A percentile compares a stretch with the other conserved stretches of the same genome.
These are phyloP conservation scores for Knipowitschia caucasica DNA, from an alignment of 2,797 vertebrate species.

Conservation along the genomic window DNA sequence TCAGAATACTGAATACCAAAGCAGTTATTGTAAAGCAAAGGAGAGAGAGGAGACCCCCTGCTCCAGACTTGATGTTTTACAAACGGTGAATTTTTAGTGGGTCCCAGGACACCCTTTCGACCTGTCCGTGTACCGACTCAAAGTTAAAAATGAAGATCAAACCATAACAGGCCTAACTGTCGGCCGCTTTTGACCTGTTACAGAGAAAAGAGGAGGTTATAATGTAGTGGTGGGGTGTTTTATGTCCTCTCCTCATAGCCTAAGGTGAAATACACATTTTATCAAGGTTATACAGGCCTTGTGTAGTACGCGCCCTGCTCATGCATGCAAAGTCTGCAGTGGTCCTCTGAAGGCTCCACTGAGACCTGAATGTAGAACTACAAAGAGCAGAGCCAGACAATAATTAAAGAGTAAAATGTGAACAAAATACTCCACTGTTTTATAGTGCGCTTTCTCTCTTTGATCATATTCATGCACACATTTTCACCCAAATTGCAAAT, in stretches of 20 bases:
- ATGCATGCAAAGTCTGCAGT: constrained; percentile 73
- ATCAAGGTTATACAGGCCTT: constrained; percentile 73
- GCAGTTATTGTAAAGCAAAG: constrained; percentile 28
- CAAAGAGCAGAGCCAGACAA: constrained; percentile 68
- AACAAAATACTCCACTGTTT: neutral
- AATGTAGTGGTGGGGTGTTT: constrained; percentile 58
- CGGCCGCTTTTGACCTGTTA: constrained; percentile 60
- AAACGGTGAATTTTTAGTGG: constrained; percentile 31
- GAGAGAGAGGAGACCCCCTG: constrained; percentile 41
- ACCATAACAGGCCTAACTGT: constrained; percentile 33
- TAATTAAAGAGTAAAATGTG: constrained; percentile 55
- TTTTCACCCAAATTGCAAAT: neutral
- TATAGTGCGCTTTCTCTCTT: neutral
- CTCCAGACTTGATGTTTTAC: constrained; percentile 19
- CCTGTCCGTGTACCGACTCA: constrained; percentile 39
- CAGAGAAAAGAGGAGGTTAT: constrained; percentile 57
- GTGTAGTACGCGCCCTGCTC: constrained; percentile 62
- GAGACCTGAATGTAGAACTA: constrained; percentile 71
- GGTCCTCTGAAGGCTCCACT: constrained; percentile 68
- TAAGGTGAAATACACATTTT: constrained; percentile 78
- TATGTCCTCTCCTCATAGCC: constrained; percentile 69
- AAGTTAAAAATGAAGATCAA: constrained; percentile 17
- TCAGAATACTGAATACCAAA: constrained; percentile 74
- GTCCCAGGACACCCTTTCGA: constrained; percentile 30
- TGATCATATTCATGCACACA: neutral